Evolutionary conservation across 2,888 invertebrate species (phyloP), one percentile per base, ranked within the genome.

Genomic region (Keiferia lycopersicella): DNA sequence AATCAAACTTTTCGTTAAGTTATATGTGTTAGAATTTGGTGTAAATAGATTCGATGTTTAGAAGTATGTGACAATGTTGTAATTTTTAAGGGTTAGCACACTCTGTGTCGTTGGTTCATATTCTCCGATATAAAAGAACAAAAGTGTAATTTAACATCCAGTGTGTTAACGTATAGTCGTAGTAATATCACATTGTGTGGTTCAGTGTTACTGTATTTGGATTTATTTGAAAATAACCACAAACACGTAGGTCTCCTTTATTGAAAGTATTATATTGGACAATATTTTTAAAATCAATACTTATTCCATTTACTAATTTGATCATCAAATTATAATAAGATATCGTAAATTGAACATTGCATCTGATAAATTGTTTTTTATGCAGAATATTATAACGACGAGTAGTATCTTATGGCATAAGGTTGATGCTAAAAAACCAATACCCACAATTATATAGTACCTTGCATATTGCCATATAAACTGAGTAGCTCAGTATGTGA

Each of bases 401-500:
- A 41, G 14, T 1, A n/a, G 12, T 41, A 14, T 41, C 14, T 41
- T 41, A 41, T n/a, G 2, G 41, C 41, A 14, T 34, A 34, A 7
- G 6, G 8, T 34, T 8, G 10, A 34, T 7, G 34, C 34, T 34
- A 34, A 34, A 8, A 10, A 34, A 34, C 1, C 34, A 14, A 56
- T 2, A 34, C 7, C 16, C 16, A 30, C 56, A 56, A 6, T 26
- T n/a, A 6, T 12, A 66, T 73, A 78, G 83, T 83, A 83, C 83
- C 82, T 82, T 81, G 68, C 74, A 70, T 70, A 73, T 78, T 80
- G 84, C 84, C 84, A 84, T 84, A 84, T 53, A 78, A 45, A 22
- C 51, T 20, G 34, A 61, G 11, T 45, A 48, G 20, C 41, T 60
- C 41, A 30, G 60, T 50, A 26, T 61, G 48, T 48, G 48, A 61